A percentile compares a stretch with the other conserved stretches of the same genome.
These are phyloP conservation scores for Carollia perspicillata DNA, from an alignment of 2,113 vertebrate genomes.

Conservation along the genomic window DNA sequence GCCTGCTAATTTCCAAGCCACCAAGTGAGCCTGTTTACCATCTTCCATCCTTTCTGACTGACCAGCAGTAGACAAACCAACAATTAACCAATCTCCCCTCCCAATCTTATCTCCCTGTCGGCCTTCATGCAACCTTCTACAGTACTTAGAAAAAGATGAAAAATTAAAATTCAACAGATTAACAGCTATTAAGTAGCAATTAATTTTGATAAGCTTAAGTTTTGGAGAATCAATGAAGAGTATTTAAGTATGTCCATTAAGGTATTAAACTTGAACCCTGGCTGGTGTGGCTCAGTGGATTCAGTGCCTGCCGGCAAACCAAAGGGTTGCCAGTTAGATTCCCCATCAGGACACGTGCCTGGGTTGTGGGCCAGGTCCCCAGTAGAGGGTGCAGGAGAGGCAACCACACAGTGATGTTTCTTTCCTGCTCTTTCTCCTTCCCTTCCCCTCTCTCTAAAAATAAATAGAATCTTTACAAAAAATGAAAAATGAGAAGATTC, in stretches of 20 bases:
- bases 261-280: background rate
- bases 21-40: background rate
- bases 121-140: background rate
- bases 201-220: constrained; percentile 7
- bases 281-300: too few relatives aligned
- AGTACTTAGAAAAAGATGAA: background rate
- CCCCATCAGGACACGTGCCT: too few relatives aligned
- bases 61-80: background rate
- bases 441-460: too few relatives aligned
- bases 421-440: too few relatives aligned
- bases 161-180: background rate
- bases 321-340: too few relatives aligned
- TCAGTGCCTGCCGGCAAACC: too few relatives aligned
- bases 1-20: background rate
- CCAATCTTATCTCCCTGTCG: background rate
- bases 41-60: background rate
- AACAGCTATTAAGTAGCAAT: background rate
- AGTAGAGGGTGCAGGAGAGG: too few relatives aligned
- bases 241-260: background rate
- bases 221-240: background rate
- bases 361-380: too few relatives aligned
- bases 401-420: too few relatives aligned
- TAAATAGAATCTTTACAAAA: background rate
- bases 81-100: background rate
- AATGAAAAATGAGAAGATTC: background rate